phyloP scores from a whole-genome alignment of 1,140 invertebrate genomes.

The Charaxes varanes region DNA sequence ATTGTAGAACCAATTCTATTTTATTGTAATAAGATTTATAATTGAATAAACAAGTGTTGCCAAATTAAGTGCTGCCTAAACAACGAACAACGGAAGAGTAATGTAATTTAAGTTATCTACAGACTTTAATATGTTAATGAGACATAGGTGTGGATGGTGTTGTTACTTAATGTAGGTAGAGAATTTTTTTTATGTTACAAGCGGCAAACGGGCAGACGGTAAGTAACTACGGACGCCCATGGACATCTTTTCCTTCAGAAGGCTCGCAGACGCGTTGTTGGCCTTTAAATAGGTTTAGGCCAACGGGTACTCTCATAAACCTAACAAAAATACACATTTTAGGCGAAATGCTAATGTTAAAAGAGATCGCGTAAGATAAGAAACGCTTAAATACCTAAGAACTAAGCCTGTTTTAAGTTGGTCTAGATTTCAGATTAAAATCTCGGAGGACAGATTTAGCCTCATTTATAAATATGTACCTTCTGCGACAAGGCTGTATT shows the following conservation, averaged over 20 bases:
- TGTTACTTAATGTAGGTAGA: slow-evolving; percentile 1
- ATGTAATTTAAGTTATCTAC: background rate
- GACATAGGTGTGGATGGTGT: background rate
- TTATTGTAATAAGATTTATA: background rate
- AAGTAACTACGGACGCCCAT: no score
- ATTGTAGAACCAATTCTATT: background rate
- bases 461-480: background rate
- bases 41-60: background rate
- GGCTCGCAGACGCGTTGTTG: no score
- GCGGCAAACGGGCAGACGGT: no score
- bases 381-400: background rate
- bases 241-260: no score
- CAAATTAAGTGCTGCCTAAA: background rate
- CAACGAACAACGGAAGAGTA: background rate
- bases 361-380: background rate
- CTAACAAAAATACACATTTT: background rate
- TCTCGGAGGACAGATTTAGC: background rate
- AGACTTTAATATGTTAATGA: background rate
- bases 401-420: background rate
- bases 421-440: background rate
- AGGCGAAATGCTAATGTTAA: background rate
- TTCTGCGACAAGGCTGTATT: background rate
- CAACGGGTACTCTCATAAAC: no score
- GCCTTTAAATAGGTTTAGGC: no score
- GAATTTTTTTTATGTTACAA: no score